A percentile compares a stretch with the other conserved stretches of the same genome.
Evolutionary conservation across 1,140 invertebrate species (phyloP).

Genomic region (Stenopsyche tienmushanensis): DNA sequence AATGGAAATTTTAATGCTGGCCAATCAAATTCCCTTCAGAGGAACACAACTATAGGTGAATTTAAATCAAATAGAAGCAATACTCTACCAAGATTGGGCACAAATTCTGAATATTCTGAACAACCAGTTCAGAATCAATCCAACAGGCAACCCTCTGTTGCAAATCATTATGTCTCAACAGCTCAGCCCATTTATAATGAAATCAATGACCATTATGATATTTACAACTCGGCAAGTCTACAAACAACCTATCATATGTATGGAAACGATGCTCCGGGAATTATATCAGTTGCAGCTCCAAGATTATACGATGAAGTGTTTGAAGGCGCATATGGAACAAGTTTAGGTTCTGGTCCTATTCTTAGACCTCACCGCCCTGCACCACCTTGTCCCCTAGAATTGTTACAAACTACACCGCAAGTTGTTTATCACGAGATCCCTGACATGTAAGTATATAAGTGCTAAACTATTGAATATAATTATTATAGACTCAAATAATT

Average conservation of each 20-base stretch:
- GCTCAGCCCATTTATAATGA: slow-evolving; percentile 38
- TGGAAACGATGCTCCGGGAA: slow-evolving; percentile 34
- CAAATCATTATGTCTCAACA: slow-evolving; percentile 31
- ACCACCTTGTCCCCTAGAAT: slow-evolving; percentile 35
- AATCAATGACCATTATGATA: slow-evolving; percentile 37
- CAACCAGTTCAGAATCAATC: slow-evolving; percentile 9
- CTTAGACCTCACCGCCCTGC: slow-evolving; percentile 36
- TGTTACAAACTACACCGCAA: slow-evolving; percentile 29
- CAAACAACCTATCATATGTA: slow-evolving; percentile 35
- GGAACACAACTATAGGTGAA: slow-evolving; percentile 33
- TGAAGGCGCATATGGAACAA: slow-evolving; percentile 30
- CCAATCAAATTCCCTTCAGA: slow-evolving; percentile 34
- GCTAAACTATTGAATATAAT: slow-evolving; percentile 11
- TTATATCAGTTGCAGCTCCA: slow-evolving; percentile 6
- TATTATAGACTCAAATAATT: slow-evolving; percentile 2
- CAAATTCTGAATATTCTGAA: slow-evolving; percentile 31
- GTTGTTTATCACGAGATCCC: slow-evolving; percentile 34
- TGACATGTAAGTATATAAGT: slow-evolving; percentile 37
- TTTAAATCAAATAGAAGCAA: slow-evolving; percentile 39
- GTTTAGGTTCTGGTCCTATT: slow-evolving; percentile 12
- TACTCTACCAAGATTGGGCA: slow-evolving; percentile 28
- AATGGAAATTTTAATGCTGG: slow-evolving; percentile 25
- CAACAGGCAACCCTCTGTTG: slow-evolving; percentile 15
- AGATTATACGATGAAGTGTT: slow-evolving; percentile 38
- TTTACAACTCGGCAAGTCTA: slow-evolving; percentile 20